A percentile compares a stretch with the other conserved stretches of the same genome.
Evolutionary conservation across 2,113 vertebrate genomes (phyloP).

Genomic region (Lepus europaeus): DNA sequence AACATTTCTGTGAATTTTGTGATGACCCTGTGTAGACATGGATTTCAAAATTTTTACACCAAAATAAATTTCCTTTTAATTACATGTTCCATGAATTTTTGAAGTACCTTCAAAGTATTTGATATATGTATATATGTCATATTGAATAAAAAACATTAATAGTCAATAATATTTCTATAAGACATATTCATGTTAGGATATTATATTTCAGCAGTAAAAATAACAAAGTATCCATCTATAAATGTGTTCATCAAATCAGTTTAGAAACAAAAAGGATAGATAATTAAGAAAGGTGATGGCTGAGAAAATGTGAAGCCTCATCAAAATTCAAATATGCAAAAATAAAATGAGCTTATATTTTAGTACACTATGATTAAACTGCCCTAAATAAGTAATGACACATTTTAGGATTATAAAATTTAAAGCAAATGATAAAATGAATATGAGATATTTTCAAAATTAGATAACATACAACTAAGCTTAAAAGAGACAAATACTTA

Average conservation of each 20-base stretch:
- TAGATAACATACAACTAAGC: constrained; percentile 16
- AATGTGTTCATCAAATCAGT: not conserved
- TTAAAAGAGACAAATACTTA: constrained; percentile 17
- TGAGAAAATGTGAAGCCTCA: not conserved
- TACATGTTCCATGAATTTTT: too few species aligned
- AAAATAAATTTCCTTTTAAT: too few species aligned
- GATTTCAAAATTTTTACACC: too few species aligned
- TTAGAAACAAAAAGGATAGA: too few species aligned
- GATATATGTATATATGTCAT: not conserved
- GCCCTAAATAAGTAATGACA: not conserved
- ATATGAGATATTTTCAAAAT: constrained; percentile 14
- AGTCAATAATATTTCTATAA: not conserved
- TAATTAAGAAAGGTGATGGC: not conserved
- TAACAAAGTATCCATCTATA: not conserved
- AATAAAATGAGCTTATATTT: constrained; percentile 38
- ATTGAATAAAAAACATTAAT: not conserved
- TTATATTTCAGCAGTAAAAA: constrained; percentile 2
- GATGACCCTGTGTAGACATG: too few species aligned
- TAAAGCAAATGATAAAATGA: constrained; percentile 43
- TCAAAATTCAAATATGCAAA: not conserved
- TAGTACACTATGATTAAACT: not conserved
- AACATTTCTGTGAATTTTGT: too few species aligned
- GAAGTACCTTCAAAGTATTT: too few species aligned
- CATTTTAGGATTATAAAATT: not conserved
- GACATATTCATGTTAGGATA: not conserved